Conservation (phyloP, 2,113 vertebrate genomes). For the Pelusios castaneus region DNA sequence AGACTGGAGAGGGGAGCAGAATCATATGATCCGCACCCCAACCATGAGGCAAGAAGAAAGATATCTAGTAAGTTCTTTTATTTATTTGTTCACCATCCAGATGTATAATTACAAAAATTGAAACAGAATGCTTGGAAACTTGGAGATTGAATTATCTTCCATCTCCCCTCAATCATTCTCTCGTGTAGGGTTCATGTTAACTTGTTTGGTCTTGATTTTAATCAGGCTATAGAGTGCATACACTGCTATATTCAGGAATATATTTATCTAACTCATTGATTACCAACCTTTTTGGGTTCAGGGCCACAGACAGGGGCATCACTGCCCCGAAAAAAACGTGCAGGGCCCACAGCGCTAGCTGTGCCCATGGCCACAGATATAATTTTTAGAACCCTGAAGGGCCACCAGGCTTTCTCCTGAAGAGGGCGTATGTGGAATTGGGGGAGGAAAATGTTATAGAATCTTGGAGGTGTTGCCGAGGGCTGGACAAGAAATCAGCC, state of each 20-base stretch:
- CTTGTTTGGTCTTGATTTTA: not conserved
- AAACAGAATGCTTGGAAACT: not conserved
- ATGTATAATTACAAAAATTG: not conserved
- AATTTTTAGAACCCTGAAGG: too few relatives aligned
- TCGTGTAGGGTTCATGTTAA: not conserved
- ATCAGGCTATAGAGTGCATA: not conserved
- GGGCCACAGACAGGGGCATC: too few relatives aligned
- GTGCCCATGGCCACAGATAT: too few relatives aligned
- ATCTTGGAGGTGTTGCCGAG: too few relatives aligned
- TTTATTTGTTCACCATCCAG: rapidly evolving
- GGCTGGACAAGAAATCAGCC: not conserved
- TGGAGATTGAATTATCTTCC: not conserved
- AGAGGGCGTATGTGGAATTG: too few relatives aligned
- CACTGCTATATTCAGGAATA: not conserved
- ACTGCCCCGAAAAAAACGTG: too few relatives aligned
- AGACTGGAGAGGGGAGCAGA: conserved; percentile 98
- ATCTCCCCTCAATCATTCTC: not conserved
- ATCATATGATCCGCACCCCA: conserved; percentile 96
- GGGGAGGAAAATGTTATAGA: not conserved
- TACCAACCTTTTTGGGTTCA: too few relatives aligned
- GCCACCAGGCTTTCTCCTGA: too few relatives aligned
- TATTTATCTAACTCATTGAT: not conserved
- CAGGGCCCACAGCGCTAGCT: too few relatives aligned
- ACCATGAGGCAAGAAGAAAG: conserved; percentile 97
- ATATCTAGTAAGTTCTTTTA: conserved; percentile 88